A percentile compares a stretch with the other conserved stretches of the same genome.
Conservation (phyloP, 1,140 invertebrate genomes). For the Aplysia californica region DNA sequence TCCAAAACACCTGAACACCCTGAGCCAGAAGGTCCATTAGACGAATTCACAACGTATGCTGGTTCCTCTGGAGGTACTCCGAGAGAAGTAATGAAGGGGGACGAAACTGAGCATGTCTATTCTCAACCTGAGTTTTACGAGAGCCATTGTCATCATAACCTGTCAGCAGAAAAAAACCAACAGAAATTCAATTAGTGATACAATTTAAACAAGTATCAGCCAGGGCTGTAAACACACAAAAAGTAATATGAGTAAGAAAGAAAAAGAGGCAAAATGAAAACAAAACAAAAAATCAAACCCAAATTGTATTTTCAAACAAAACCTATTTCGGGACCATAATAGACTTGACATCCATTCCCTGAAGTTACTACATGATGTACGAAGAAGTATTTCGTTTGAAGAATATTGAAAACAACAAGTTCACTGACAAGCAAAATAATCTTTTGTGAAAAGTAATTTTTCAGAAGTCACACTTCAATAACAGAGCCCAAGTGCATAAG, state of each 20-base stretch:
- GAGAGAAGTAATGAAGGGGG: slow-evolving; percentile 39
- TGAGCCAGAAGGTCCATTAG: too few relatives aligned
- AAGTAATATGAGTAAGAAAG: neutral
- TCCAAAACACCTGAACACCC: too few relatives aligned
- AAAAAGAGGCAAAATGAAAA: neutral
- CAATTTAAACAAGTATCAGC: neutral
- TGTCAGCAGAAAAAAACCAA: slow-evolving; percentile 26
- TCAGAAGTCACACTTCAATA: too few relatives aligned
- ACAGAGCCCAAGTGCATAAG: too few relatives aligned
- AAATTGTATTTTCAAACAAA: neutral
- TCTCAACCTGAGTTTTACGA: slow-evolving; percentile 48
- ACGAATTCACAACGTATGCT: slow-evolving; percentile 24
- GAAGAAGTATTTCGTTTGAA: too few relatives aligned
- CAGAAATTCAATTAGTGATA: neutral
- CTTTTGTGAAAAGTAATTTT: too few relatives aligned
- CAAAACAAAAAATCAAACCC: too few relatives aligned
- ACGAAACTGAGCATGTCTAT: slow-evolving; percentile 35
- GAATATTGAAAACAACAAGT: too few relatives aligned
- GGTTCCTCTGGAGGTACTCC: slow-evolving; percentile 38
- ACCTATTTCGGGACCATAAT: too few relatives aligned
- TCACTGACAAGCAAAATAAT: too few relatives aligned
- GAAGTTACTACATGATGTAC: too few relatives aligned
- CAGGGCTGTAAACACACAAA: neutral
- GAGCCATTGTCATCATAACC: slow-evolving; percentile 46
- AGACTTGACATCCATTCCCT: too few relatives aligned